These are phyloP conservation scores for Poecilia latipinna DNA, from an alignment of 2,113 vertebrate species.

Conservation along the genomic window DNA sequence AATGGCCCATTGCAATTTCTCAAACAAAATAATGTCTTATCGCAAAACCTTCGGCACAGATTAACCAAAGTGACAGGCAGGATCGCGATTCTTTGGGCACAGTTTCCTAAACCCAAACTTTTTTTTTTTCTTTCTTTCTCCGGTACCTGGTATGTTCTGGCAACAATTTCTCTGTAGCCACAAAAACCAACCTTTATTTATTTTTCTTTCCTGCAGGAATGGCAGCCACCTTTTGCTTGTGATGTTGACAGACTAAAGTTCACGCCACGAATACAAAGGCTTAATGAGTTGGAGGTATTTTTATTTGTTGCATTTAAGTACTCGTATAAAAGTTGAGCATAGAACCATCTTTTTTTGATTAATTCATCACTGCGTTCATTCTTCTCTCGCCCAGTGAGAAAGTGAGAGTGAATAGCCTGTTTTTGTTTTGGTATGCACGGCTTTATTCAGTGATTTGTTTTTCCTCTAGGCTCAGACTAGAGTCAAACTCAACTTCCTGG, in stretches of 20 bases:
- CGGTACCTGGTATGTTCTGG: background rate
- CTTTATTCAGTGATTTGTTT: conserved; percentile 6
- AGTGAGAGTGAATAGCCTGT: background rate
- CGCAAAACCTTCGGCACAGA: background rate
- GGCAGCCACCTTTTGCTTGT: conserved; percentile 97
- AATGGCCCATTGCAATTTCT: background rate
- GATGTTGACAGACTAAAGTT: conserved; percentile 98
- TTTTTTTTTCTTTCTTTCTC: background rate
- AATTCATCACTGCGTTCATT: background rate
- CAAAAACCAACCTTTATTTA: background rate
- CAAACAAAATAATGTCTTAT: background rate
- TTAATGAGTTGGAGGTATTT: conserved; percentile 97
- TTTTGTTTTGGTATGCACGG: background rate
- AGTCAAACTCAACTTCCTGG: conserved; percentile 97
- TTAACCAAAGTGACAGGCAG: background rate
- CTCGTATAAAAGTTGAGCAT: background rate
- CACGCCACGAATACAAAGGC: conserved; percentile 94
- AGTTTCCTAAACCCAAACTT: background rate
- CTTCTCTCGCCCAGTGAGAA: background rate
- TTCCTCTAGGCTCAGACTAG: conserved; percentile 92
- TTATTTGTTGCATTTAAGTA: background rate
- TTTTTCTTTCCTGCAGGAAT: conserved; percentile 80
- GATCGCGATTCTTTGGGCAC: background rate
- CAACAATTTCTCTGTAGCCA: background rate
- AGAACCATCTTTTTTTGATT: background rate